A percentile compares a stretch with the other conserved stretches of the same genome.
These are phyloP conservation scores for Eudasyphora cyanicolor DNA, from an alignment of 2,888 invertebrate species.

Conservation along the genomic window DNA sequence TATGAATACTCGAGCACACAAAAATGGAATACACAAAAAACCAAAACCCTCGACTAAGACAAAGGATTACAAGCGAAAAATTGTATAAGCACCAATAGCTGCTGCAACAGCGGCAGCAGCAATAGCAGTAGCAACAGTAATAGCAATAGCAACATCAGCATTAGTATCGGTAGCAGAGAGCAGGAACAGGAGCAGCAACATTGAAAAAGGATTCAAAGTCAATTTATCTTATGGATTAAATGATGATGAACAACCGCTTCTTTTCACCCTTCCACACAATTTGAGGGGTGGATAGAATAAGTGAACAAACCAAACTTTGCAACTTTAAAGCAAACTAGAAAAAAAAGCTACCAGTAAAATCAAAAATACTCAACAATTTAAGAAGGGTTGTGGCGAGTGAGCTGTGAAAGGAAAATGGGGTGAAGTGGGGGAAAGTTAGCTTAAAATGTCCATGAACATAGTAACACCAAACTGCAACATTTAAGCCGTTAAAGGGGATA, in stretches of 20 bases:
- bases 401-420: too few species aligned
- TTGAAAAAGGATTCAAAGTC: conserved; percentile 66
- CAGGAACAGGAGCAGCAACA: conserved; percentile 38
- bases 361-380: too few species aligned
- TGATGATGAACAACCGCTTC: conserved; percentile 63
- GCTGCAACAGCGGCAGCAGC: conserved; percentile 7
- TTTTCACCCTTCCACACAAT: neutral
- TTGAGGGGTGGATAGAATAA: neutral
- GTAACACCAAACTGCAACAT: too few species aligned
- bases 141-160: conserved; percentile 1
- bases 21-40: neutral
- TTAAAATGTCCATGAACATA: too few species aligned
- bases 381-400: too few species aligned
- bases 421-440: too few species aligned
- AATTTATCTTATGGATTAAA: conserved; percentile 68
- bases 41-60: conserved; percentile 38
- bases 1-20: conserved; percentile 36
- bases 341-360: too few species aligned
- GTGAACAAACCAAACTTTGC: neutral
- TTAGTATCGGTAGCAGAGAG: neutral
- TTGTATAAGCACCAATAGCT: conserved; percentile 26
- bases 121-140: conserved; percentile 14
- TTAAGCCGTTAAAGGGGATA: too few species aligned
- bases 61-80: conserved; percentile 58
- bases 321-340: neutral